Evolutionary conservation across 2,797 vertebrate genomes (phyloP), one percentile per base, ranked within the genome.

Genomic region (Acomys russatus): DNA sequence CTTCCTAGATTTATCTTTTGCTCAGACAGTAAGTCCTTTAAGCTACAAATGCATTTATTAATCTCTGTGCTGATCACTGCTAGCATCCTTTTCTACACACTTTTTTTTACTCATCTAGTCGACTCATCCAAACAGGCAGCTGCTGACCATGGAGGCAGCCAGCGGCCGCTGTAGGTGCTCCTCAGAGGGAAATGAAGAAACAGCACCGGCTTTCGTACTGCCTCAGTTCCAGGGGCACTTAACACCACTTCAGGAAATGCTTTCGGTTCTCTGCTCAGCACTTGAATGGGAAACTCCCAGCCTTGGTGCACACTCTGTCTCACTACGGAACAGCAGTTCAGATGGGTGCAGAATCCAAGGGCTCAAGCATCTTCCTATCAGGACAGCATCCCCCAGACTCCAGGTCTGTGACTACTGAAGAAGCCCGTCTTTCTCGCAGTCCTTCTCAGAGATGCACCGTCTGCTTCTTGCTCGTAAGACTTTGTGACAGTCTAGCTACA

Each of bases 181-280:
- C 17, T 38, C 54, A 92, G 0, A 83, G 30, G 63, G 38, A 28
- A 10, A 2, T 11, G 33, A 83, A n/a, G 9, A 15, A 30, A 64
- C 17, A 70, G 63, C 30, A 0, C 6, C 64, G 44, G 11, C 38
- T 15, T 51, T 76, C 3, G 2, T 0, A 1, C 28, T 1, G 56
- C 3, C 33, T 18, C 35, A 6, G 3, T 28, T 38, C 10, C 0
- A 35, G 12, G 0, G 12, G 25, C 35, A 20, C 20, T 56, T 61
- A 35, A 44, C 3, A 22, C 22, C 10, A 33, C n/a, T 61, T 10
- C 20, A 68, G 44, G 6, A 30, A 66, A 33, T 2, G 63, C 38
- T 51, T 33, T 66, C 3, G 1, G 63, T 51, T 85, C 30, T 85
- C 82, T 33, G 28, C 18, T 49, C 49, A 66, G 25, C 10, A 49